Base-by-base conservation (phyloP, 2,797 vertebrate species). In the Lacerta bilineata region DNA sequence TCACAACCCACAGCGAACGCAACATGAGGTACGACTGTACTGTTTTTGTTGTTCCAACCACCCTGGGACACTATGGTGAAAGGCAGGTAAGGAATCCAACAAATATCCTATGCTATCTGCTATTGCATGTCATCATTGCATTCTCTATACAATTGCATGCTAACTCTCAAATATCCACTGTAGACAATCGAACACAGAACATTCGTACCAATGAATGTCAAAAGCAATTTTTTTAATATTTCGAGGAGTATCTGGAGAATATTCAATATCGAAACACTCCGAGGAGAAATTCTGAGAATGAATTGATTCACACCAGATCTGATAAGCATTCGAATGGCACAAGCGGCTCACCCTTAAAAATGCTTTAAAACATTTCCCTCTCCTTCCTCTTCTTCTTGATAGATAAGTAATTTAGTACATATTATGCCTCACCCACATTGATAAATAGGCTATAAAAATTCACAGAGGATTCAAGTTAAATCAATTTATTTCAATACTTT, bases 401-500 rank as follows among this genome's bases (percentile, higher is more conserved):
- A 25, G 1, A 0, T n/a, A 87, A 89, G 80, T 74, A 77, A 36
- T 33, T 33, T 27, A 46, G 0, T 66, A 85, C 8, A 64, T 59
- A 76, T 86, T 84, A 79, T 85, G 75, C 85, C 86, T 66, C n/a
- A 55, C 78, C 90, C 2, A 15, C 1, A 2, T 80, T 89, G 92
- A 94, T 88, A 93, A 94, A 95, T 55, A 0, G 0, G 85, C 90
- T 88, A 92, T 94, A 93, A 94, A 96, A 92, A 92, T 33, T 80
- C 66, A 43, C 33, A 89, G 93, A 86, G 91, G 91, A 76, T 88
- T 93, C 89, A 27, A 41, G 83, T 0, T 13, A 4, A 90, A 90
- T 92, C 92, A 0, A 93, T 96, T 93, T 91, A 87, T 94, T 95
- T 94, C 91, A 90, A 89, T 95, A 93, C 88, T 93, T 92, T 89